Evolutionary conservation across 2,113 vertebrate species (phyloP), one percentile per base, ranked within the genome.

Genomic region (Emydocephalus ijimae): DNA sequence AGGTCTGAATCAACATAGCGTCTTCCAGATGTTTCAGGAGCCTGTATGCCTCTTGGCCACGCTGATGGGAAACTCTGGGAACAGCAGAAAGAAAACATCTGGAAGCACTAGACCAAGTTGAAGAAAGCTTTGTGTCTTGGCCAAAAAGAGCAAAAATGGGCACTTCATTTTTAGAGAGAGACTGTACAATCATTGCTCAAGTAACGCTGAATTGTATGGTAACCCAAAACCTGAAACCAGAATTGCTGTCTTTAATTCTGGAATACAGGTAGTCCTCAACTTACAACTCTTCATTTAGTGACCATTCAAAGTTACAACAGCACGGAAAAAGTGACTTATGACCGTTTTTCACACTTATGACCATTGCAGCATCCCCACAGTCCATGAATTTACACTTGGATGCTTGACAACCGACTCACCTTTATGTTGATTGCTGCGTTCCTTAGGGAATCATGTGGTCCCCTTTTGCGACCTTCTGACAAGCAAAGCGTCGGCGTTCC

Each of bases 41-140:
- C 34, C 34, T 81, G 34, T 81, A 3, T 43, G 39, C 74, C 74
- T 81, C 29, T 81, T 43, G 74, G 74, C 74, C 7, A 9, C 0
- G 74, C 74, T 81, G 74, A 34, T 81, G 74, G 74, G 74, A 81
- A 81, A 81, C 34, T 39, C 7, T 81, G 34, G 74, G 74, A 81
- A 92, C 91, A 89, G 92, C n/a, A 24, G 91, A 92, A 64, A 59
- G 20, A 50, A 93, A 90, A 95, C 26, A 88, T 55, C 54, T 89
- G 39, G 74, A 81, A 43, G 1, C 10, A 57, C 34, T n/a, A 24
- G 57, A 59, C 57, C 4, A 59, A 57, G n/a, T 43, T 56, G 56
- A 89, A 88, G 52, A 55, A n/a, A 88, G 29, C 74, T 81, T 81
- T 81, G 74, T 81, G 74, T 10, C 21, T 9, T 43, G 34, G 74